Percentiles rank a stretch among this genome's conserved stretches.
phyloP scores from a whole-genome alignment of 2,113 vertebrate species.

The Aptenodytes patagonicus region DNA sequence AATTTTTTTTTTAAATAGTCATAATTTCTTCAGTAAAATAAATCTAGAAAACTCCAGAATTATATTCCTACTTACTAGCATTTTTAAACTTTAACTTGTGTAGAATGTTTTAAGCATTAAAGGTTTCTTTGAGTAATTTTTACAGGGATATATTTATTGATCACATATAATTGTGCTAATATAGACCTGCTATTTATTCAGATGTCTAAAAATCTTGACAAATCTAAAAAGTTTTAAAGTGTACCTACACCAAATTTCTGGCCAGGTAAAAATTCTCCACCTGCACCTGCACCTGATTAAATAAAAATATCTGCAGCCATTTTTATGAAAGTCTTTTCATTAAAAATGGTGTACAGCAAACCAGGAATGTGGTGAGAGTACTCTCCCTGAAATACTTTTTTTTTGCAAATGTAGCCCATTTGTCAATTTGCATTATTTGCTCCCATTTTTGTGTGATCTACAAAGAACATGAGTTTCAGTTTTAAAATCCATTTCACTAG shows the following conservation, averaged over 20 bases:
- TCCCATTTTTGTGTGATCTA: neutral
- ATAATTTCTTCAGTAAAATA: neutral
- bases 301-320: neutral
- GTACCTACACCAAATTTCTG: neutral
- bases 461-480: neutral
- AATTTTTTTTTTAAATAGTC: too few species aligned
- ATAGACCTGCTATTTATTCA: neutral
- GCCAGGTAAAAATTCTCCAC: neutral
- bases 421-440: neutral
- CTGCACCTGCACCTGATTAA: neutral
- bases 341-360: neutral
- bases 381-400: rapidly evolving
- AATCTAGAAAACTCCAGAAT: neutral
- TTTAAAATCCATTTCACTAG: neutral
- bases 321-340: neutral
- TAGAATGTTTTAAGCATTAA: neutral
- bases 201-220: neutral
- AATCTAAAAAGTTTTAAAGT: neutral
- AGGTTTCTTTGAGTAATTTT: neutral
- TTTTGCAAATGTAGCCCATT: rapidly evolving
- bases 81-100: neutral
- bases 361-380: neutral
- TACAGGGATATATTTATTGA: neutral
- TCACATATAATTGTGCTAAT: neutral
- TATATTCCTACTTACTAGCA: neutral